Conservation (phyloP, 2,113 vertebrate species). For the Oreochromis aureus region DNA sequence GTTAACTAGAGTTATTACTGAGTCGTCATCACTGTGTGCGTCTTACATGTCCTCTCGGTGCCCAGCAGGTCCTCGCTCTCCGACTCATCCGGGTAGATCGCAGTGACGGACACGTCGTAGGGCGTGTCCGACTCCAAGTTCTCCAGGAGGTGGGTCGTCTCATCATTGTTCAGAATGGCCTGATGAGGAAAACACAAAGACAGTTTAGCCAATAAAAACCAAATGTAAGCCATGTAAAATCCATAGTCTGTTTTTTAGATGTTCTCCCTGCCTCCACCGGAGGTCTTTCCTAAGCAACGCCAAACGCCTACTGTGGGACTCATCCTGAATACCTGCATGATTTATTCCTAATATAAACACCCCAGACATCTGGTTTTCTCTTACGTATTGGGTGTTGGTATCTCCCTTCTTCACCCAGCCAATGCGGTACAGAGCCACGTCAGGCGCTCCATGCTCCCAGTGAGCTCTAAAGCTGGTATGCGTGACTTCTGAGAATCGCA, state of each 20-base stretch:
- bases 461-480: conserved; percentile 84
- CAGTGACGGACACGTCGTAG: conserved; percentile 89
- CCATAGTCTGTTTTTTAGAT: conserved; percentile 24
- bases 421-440: conserved; percentile 91
- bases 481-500: conserved; percentile 83
- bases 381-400: conserved; percentile 63
- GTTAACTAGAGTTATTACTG: neutral
- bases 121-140: conserved; percentile 83
- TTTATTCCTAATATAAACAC: conserved; percentile 1
- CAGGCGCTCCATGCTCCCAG: conserved; percentile 94
- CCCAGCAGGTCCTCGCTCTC: conserved; percentile 91
- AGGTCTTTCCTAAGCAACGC: neutral
- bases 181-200: conserved; percentile 51
- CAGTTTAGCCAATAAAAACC: neutral
- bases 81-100: conserved; percentile 96
- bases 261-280: neutral
- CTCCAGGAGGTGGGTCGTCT: conserved; percentile 80
- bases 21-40: neutral
- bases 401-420: conserved; percentile 82
- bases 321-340: neutral
- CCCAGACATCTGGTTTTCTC: conserved; percentile 4
- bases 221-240: neutral
- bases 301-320: neutral
- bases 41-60: conserved; percentile 88
- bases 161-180: conserved; percentile 88